These are phyloP conservation scores for Stichopus horrens DNA, from an alignment of 53 echinoderm and acorn worm species.

Conservation along the genomic window DNA sequence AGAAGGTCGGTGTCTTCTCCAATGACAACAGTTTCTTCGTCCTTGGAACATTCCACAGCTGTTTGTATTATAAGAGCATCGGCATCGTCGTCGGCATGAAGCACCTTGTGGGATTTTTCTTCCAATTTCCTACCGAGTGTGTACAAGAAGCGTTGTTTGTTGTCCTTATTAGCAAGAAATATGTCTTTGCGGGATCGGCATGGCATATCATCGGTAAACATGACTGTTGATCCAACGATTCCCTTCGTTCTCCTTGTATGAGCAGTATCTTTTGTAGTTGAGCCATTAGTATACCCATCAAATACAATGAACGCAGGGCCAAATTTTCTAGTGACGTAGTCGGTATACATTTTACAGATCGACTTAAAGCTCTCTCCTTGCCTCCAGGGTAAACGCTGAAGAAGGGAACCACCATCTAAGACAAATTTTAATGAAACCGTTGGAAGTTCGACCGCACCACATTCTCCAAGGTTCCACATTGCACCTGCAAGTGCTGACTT, in stretches of 20 bases:
- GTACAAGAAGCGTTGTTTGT: slow-evolving; percentile 46
- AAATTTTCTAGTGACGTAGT: slow-evolving; percentile 48
- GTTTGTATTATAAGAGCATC: slow-evolving; percentile 46
- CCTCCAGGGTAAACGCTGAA: slow-evolving; percentile 61
- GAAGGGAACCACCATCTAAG: slow-evolving; percentile 65
- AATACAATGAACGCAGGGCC: slow-evolving; percentile 50
- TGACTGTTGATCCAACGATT: slow-evolving; percentile 42
- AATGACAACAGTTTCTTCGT: slow-evolving; percentile 39
- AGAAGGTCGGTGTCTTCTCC: slow-evolving; percentile 43
- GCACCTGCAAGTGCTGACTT: slow-evolving; percentile 49
- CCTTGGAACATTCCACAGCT: slow-evolving; percentile 14
- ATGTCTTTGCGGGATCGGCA: slow-evolving; percentile 15
- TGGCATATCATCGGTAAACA: slow-evolving; percentile 4
- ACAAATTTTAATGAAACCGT: slow-evolving; percentile 46
- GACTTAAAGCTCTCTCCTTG: slow-evolving; percentile 49
- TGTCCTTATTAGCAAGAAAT: slow-evolving; percentile 44
- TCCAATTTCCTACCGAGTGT: slow-evolving; percentile 3
- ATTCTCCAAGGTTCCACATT: slow-evolving; percentile 40
- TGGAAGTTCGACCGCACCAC: slow-evolving; percentile 24
- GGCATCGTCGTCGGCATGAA: slow-evolving; percentile 46
- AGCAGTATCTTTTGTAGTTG: slow-evolving; percentile 41
- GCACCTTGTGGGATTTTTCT: not conserved
- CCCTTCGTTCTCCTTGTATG: slow-evolving; percentile 26
- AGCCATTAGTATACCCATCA: slow-evolving; percentile 54
- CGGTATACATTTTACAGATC: slow-evolving; percentile 47